Conservation (phyloP, 2,888 invertebrate genomes). For the Cremastinae sp. region DNA sequence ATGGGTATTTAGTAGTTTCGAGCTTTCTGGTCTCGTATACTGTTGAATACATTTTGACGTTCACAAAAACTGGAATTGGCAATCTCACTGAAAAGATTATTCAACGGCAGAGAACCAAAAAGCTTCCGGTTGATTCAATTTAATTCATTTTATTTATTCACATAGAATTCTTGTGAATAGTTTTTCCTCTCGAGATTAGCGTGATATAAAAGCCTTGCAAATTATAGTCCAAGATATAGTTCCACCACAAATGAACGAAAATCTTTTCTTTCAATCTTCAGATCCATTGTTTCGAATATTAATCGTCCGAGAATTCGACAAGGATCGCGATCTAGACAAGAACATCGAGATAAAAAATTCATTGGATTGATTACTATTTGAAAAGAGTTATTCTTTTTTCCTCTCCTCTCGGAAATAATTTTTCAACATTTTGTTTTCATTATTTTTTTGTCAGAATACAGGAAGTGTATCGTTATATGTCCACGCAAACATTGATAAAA, state of each 20-base stretch:
- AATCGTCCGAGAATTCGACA: background rate
- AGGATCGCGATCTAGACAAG: no score
- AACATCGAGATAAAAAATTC: no score
- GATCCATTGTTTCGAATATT: constrained; percentile 9
- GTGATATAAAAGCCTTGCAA: constrained; percentile 1
- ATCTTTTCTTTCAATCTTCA: constrained; percentile 5
- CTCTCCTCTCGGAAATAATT: no score
- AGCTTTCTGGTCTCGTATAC: background rate
- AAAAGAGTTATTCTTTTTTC: no score
- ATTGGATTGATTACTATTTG: no score
- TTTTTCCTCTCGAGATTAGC: background rate
- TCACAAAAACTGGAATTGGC: background rate
- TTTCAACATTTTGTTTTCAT: no score
- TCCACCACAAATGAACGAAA: background rate
- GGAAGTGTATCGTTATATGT: no score
- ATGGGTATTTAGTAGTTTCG: background rate
- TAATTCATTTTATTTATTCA: no score
- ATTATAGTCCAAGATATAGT: background rate
- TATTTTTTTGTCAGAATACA: no score
- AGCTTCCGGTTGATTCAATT: background rate
- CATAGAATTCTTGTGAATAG: background rate
- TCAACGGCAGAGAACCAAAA: background rate
- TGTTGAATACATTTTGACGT: constrained; percentile 4
- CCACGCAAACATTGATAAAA: no score
- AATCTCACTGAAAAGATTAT: background rate